Conservation (phyloP, 2,888 invertebrate species). For the Thecophora atra region DNA sequence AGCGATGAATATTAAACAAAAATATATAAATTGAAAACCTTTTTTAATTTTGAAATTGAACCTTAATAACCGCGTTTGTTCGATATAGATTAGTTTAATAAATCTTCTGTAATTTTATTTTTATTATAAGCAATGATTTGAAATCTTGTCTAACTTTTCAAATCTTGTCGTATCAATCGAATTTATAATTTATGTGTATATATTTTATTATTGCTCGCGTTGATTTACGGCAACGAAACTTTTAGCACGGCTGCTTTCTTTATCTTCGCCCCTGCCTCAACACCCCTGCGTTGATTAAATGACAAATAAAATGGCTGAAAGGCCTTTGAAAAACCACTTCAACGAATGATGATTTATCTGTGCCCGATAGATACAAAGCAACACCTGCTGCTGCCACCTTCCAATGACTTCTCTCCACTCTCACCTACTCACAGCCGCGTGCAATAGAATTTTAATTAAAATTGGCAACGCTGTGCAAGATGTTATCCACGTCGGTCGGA, state of each 20-base stretch:
- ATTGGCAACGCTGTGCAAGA: neutral
- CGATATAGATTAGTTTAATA: too few relatives aligned
- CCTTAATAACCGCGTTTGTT: too few relatives aligned
- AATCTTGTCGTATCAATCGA: too few relatives aligned
- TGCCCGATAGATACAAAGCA: neutral
- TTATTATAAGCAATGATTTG: too few relatives aligned
- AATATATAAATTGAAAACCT: neutral
- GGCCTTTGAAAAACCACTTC: neutral
- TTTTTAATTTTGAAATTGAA: too few relatives aligned
- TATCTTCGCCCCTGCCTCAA: neutral
- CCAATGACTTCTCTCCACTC: neutral
- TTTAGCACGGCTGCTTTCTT: too few relatives aligned
- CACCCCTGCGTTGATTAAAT: neutral
- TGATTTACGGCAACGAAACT: neutral
- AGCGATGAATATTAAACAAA: neutral
- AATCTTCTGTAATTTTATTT: too few relatives aligned
- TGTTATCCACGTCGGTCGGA: neutral
- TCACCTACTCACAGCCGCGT: neutral
- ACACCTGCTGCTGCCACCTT: neutral
- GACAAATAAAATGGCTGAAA: neutral
- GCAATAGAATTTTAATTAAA: slow-evolving; percentile 16
- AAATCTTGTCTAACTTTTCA: too few relatives aligned
- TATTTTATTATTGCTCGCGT: neutral
- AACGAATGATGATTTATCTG: neutral
- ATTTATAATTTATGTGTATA: neutral